These are phyloP conservation scores for Caenorhabditis auriculariae DNA, from an alignment of 2,888 invertebrate species.

Conservation along the genomic window DNA sequence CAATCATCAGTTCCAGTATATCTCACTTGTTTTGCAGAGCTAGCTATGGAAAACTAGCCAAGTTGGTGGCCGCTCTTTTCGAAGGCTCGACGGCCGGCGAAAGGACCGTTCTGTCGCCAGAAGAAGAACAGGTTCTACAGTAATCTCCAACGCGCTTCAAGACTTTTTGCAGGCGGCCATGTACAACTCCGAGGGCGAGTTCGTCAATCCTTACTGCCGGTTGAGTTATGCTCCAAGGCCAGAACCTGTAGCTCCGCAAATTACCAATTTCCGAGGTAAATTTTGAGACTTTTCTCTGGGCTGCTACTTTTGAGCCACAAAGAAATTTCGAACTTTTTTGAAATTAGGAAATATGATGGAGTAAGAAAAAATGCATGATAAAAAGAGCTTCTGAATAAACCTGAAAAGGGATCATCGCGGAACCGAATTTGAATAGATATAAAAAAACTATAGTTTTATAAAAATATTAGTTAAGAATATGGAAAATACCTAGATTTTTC, in stretches of 20 bases:
- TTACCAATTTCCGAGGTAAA: conserved; percentile 44
- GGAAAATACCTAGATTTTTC: too few relatives aligned
- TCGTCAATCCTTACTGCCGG: conserved; percentile 55
- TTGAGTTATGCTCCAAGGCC: conserved; percentile 47
- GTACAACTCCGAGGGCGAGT: conserved; percentile 55
- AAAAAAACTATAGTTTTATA: too few relatives aligned
- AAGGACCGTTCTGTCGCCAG: conserved; percentile 25
- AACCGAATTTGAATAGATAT: too few relatives aligned
- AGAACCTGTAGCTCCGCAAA: conserved; percentile 26
- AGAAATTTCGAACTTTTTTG: too few relatives aligned
- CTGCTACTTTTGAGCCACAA: too few relatives aligned
- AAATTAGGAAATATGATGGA: too few relatives aligned
- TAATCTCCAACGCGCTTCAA: too few relatives aligned
- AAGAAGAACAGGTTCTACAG: conserved; percentile 38
- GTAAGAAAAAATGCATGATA: too few relatives aligned
- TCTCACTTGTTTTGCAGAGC: conserved; percentile 16
- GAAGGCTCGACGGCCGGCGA: conserved; percentile 30
- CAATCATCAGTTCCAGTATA: not conserved
- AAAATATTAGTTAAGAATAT: too few relatives aligned
- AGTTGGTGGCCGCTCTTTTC: conserved; percentile 26
- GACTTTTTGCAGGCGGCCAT: conserved; percentile 22
- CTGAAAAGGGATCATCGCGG: too few relatives aligned
- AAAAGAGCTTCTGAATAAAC: too few relatives aligned
- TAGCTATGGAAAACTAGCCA: conserved; percentile 29
- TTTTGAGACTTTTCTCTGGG: too few relatives aligned